These are phyloP conservation scores for Leguminivora glycinivorella DNA, from an alignment of 1,140 invertebrate genomes.

Conservation along the genomic window DNA sequence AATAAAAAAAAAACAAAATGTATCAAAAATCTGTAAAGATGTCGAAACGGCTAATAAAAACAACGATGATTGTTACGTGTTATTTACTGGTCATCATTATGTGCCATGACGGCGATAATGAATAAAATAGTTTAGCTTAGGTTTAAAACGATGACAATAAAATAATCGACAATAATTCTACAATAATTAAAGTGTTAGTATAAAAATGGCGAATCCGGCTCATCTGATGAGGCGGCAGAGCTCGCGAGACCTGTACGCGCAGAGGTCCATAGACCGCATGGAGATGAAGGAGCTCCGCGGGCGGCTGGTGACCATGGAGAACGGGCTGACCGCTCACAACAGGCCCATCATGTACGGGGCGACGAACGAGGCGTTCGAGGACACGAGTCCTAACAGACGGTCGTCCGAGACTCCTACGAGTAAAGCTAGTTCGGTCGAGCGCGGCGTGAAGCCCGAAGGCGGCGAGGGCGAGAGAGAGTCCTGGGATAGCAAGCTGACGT, in stretches of 20 bases:
- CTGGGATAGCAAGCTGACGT: constrained; percentile 96
- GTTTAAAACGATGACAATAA: constrained; percentile 38
- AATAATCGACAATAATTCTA: constrained; percentile 30
- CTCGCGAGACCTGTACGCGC: constrained; percentile 89
- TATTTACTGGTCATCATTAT: constrained; percentile 52
- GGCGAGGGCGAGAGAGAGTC: constrained; percentile 91
- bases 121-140: constrained; percentile 45
- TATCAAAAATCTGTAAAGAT: constrained; percentile 43
- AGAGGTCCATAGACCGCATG: constrained; percentile 89
- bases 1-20: constrained; percentile 40
- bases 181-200: constrained; percentile 35
- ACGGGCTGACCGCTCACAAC: constrained; percentile 78
- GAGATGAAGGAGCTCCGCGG: constrained; percentile 92
- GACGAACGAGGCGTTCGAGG: constrained; percentile 92
- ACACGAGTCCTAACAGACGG: constrained; percentile 84
- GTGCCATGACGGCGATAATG: constrained; percentile 64
- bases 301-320: constrained; percentile 87
- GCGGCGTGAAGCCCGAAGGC: constrained; percentile 85
- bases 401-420: constrained; percentile 75
- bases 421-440: constrained; percentile 80
- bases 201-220: constrained; percentile 92
- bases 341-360: constrained; percentile 86
- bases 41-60: constrained; percentile 35
- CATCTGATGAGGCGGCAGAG: constrained; percentile 92
- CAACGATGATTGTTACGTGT: constrained; percentile 37